Percentiles rank a stretch among this genome's conserved stretches.
Conservation (phyloP, 1,140 invertebrate species). For the Bursaphelenchus mucronatus region DNA sequence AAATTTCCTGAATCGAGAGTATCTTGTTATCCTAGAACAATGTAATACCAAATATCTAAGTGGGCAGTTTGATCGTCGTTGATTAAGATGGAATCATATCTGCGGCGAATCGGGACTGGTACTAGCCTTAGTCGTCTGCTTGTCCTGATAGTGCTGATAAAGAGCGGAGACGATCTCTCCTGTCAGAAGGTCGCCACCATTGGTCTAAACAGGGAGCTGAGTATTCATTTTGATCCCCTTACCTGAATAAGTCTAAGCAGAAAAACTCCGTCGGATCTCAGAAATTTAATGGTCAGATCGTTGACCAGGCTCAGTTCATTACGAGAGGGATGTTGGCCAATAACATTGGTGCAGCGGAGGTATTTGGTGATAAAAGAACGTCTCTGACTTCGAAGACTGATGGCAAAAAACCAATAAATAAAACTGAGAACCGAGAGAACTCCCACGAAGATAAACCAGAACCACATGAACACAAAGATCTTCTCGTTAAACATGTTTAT, state of each 20-base stretch:
- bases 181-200: constrained; percentile 51
- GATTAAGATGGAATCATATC: background rate
- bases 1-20: background rate
- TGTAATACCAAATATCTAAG: background rate
- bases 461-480: constrained; percentile 58
- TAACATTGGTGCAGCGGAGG: constrained; percentile 37
- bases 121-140: constrained; percentile 25
- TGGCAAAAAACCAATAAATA: constrained; percentile 53
- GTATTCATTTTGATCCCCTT: constrained; percentile 7
- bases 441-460: constrained; percentile 60
- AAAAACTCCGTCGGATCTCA: constrained; percentile 61
- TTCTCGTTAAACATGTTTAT: constrained; percentile 81
- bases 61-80: background rate
- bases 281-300: constrained; percentile 56
- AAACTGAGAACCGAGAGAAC: constrained; percentile 52
- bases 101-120: constrained; percentile 10
- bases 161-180: constrained; percentile 50
- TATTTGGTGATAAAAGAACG: constrained; percentile 46
- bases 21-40: constrained; percentile 1
- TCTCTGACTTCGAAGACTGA: constrained; percentile 32
- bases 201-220: constrained; percentile 46
- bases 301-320: constrained; percentile 35
- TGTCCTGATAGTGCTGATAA: constrained; percentile 34
- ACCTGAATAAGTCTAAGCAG: constrained; percentile 59
- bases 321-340: constrained; percentile 28